Percentiles rank a stretch among this genome's conserved stretches.
These are phyloP conservation scores for Lota lota DNA, from an alignment of 2,113 vertebrate species.

Conservation along the genomic window DNA sequence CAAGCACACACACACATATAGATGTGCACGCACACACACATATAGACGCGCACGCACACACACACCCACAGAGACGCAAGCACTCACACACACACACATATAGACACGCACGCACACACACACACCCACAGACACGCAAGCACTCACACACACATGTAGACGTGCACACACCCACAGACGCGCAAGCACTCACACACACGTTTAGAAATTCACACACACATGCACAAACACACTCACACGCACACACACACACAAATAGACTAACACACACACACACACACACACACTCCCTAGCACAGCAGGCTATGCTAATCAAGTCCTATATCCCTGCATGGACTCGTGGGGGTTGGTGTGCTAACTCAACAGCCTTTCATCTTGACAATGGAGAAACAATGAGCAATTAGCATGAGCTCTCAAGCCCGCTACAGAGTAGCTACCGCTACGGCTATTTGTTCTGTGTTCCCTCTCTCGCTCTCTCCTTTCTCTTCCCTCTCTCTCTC, in stretches of 20 bases:
- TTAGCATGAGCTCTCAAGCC: constrained; percentile 29
- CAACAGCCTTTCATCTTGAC: constrained; percentile 45
- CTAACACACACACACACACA: constrained; percentile 33
- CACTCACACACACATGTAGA: neutral
- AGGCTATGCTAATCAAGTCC: constrained; percentile 27
- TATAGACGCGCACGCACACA: too few relatives aligned
- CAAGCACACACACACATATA: neutral
- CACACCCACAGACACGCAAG: constrained; percentile 3
- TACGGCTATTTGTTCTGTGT: constrained; percentile 34
- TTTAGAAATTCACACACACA: constrained; percentile 34
- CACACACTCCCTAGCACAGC: constrained; percentile 6
- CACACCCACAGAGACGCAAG: constrained; percentile 1
- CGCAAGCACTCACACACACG: constrained; percentile 44
- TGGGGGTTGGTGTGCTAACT: constrained; percentile 32
- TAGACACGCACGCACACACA: too few relatives aligned
- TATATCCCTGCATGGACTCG: constrained; percentile 5
- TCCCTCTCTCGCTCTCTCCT: constrained; percentile 15
- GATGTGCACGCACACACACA: neutral
- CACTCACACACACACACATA: constrained; percentile 8
- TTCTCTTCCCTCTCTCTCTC: neutral
- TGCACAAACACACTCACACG: neutral
- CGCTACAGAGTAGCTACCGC: constrained; percentile 25
- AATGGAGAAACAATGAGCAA: constrained; percentile 47
- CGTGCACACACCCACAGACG: too few relatives aligned
- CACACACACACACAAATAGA: constrained; percentile 45